Evolutionary conservation across 2,113 vertebrate genomes (phyloP).

Genomic region (Atractosteus spatula): DNA sequence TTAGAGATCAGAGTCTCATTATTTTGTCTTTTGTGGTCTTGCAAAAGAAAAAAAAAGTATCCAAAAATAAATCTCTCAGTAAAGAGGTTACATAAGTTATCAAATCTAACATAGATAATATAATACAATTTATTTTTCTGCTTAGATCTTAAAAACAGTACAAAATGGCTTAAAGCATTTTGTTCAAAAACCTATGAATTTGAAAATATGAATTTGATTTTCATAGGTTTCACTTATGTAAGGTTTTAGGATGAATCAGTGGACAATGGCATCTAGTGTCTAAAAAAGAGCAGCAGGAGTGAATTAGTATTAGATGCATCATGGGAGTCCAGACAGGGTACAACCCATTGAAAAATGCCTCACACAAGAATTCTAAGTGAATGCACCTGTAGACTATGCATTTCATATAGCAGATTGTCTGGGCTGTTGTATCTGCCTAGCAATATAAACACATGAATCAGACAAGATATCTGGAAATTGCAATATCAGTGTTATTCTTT

Average conservation of each 20-base stretch:
- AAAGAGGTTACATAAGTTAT: neutral
- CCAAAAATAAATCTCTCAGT: neutral
- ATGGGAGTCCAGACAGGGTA: neutral
- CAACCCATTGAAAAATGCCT: neutral
- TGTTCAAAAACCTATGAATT: no score
- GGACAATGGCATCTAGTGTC: neutral
- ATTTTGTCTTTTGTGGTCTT: neutral
- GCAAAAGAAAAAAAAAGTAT: neutral
- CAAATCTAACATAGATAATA: no score
- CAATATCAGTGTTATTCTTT: neutral
- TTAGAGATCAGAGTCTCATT: neutral
- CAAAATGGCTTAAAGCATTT: neutral
- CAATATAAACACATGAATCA: neutral
- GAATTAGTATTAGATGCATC: neutral
- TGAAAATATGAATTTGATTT: neutral
- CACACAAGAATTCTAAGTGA: neutral
- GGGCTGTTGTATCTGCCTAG: neutral
- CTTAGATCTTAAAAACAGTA: no score
- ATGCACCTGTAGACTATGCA: neutral
- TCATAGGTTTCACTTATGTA: neutral
- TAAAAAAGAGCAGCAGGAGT: slow-evolving; percentile 2
- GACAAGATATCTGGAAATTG: neutral
- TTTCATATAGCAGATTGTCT: neutral
- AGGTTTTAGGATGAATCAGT: neutral
- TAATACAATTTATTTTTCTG: no score